A percentile compares a stretch with the other conserved stretches of the same genome.
Evolutionary conservation across 2,113 vertebrate genomes (phyloP).

Genomic region (Xiphophorus hellerii): DNA sequence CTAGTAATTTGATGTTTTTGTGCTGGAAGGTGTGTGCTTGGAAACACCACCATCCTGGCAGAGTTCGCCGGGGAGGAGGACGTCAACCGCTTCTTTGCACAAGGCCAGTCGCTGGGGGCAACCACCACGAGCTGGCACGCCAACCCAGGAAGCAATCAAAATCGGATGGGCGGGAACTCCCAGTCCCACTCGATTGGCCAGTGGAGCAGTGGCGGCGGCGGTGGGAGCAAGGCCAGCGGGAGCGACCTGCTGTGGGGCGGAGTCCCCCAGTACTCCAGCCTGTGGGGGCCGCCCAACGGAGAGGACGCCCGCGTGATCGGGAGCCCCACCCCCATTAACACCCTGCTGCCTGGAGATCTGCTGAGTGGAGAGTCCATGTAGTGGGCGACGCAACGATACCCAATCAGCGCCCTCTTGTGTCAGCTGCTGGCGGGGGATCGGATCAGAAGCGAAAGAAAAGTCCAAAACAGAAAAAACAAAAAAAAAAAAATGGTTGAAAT

Average conservation of each 20-base stretch:
- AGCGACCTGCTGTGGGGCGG: constrained; percentile 94
- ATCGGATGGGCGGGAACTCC: constrained; percentile 84
- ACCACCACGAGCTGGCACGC: constrained; percentile 97
- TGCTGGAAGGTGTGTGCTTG: constrained; percentile 91
- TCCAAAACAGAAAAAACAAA: constrained; percentile 20
- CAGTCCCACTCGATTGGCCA: constrained; percentile 88
- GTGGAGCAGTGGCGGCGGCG: constrained; percentile 85
- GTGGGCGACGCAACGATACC: constrained; percentile 26
- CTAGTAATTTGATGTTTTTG: background rate
- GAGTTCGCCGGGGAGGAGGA: constrained; percentile 98
- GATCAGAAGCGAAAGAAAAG: background rate
- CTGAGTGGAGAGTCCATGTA: constrained; percentile 96
- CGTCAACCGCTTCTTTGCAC: constrained; percentile 96
- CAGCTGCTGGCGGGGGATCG: constrained; percentile 40
- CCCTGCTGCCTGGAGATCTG: constrained; percentile 93
- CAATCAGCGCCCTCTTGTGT: constrained; percentile 45
- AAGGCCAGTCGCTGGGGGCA: constrained; percentile 91
- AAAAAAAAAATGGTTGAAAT: constrained; percentile 52
- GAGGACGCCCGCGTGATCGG: constrained; percentile 92
- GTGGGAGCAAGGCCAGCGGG: constrained; percentile 79
- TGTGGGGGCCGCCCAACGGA: constrained; percentile 92
- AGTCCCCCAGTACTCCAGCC: constrained; percentile 94
- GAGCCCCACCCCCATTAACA: constrained; percentile 94
- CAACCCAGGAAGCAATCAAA: constrained; percentile 87
- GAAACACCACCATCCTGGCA: constrained; percentile 99